phyloP scores from a whole-genome alignment of 2,113 vertebrate genomes.

The Dolichallabes microphthalmus region DNA sequence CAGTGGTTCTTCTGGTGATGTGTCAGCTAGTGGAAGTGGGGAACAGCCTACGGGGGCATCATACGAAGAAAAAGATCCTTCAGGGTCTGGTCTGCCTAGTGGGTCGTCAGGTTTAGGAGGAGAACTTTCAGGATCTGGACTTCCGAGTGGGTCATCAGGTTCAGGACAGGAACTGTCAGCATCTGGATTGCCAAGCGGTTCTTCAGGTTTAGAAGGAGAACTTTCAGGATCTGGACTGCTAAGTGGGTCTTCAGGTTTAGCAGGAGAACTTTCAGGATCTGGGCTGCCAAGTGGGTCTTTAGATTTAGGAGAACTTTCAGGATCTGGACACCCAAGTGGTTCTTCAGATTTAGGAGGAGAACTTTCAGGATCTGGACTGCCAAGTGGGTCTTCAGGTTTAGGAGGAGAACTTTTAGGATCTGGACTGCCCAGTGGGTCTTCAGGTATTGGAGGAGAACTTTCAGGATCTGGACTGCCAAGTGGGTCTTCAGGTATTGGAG shows the following conservation, averaged over 20 bases:
- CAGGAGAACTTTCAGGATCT: background rate
- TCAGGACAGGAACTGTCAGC: background rate
- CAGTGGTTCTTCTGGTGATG: conserved; percentile 52
- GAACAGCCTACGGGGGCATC: conserved; percentile 50
- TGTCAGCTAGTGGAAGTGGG: conserved; percentile 63
- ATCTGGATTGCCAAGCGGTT: conserved; percentile 26
- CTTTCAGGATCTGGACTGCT: conserved; percentile 57
- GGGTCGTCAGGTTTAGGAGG: conserved; percentile 35
- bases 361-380: background rate
- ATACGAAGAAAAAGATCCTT: conserved; percentile 6
- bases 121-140: conserved; percentile 41
- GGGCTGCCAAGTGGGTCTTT: background rate
- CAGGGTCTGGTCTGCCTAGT: conserved; percentile 25
- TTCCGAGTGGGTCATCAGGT: background rate
- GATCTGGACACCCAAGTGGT: background rate
- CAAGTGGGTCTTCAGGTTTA: background rate
- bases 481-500: background rate
- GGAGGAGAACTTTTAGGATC: conserved; percentile 2
- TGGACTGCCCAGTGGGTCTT: conserved; percentile 1
- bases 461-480: conserved; percentile 40
- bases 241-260: conserved; percentile 32
- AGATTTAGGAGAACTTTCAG: background rate
- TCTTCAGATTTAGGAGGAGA: background rate
- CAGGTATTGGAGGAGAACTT: conserved; percentile 6
- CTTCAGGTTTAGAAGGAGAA: conserved; percentile 14